Evolutionary conservation across 2,113 vertebrate species (phyloP).

Genomic region (Herpetotheres cachinnans): DNA sequence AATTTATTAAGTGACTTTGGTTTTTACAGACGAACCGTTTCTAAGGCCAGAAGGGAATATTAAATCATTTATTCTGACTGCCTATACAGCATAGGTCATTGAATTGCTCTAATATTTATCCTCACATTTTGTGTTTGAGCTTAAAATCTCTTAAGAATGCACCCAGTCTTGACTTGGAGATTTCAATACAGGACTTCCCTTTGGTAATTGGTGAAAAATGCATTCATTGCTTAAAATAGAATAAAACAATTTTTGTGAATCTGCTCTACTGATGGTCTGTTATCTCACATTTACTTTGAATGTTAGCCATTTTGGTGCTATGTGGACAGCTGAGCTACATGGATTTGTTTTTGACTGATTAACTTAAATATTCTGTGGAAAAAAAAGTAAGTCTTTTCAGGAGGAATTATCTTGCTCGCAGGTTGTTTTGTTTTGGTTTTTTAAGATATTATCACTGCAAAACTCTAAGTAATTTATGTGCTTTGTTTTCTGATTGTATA

Average conservation of each 20-base stretch:
- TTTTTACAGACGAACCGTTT: background rate
- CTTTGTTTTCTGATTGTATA: background rate
- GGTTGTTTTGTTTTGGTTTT: background rate
- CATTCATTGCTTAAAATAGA: background rate
- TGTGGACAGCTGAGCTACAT: background rate
- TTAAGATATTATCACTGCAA: background rate
- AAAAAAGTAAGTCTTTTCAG: background rate
- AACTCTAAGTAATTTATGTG: background rate
- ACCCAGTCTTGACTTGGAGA: background rate
- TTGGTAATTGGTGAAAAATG: background rate
- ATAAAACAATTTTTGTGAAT: background rate
- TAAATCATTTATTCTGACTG: background rate
- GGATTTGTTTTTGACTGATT: background rate
- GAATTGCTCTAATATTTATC: background rate
- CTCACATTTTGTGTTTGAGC: background rate
- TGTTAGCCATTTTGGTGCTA: background rate
- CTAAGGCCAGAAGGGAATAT: background rate
- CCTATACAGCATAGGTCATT: background rate
- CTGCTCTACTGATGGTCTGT: background rate
- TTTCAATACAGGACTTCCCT: background rate
- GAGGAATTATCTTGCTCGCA: background rate
- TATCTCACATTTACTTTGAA: background rate
- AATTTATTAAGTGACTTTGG: background rate
- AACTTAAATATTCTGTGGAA: background rate
- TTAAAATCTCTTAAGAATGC: background rate